Percentiles rank a stretch among this genome's conserved stretches.
phyloP scores from a whole-genome alignment of 2,113 vertebrate species.

The Fukomys damarensis region DNA sequence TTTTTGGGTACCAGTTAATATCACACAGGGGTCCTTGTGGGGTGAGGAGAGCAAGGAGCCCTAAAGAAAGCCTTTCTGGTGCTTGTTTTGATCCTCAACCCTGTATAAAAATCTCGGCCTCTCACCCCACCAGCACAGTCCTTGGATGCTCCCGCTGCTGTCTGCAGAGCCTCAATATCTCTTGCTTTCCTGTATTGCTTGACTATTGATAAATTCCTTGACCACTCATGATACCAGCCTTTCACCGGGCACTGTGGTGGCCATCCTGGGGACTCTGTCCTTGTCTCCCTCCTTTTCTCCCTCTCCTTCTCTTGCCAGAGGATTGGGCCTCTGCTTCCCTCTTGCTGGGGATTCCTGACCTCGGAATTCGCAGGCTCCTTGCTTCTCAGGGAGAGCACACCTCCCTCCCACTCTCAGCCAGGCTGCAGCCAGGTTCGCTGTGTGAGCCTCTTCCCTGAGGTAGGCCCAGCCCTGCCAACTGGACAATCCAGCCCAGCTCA shows the following conservation, averaged over 20 bases:
- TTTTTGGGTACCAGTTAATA: not conserved
- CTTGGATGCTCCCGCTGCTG: not conserved
- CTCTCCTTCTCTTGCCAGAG: not conserved
- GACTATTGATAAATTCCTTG: not conserved
- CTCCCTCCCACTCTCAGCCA: not conserved
- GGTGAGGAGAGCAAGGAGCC: not conserved
- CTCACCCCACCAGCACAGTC: not conserved
- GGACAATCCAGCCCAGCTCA: not conserved
- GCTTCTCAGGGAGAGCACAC: too few relatives aligned
- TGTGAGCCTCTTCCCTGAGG: not conserved
- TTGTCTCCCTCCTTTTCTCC: not conserved
- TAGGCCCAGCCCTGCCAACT: not conserved
- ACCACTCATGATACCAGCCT: not conserved
- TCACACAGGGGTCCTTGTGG: not conserved
- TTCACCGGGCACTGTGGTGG: fast-evolving
- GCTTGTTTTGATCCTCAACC: not conserved
- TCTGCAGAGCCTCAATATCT: too few relatives aligned
- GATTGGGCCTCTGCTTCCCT: not conserved
- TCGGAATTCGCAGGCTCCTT: not conserved
- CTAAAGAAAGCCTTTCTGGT: not conserved
- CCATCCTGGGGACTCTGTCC: not conserved
- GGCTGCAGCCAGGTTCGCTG: not conserved
- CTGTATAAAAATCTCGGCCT: not conserved
- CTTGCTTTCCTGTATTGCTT: not conserved
- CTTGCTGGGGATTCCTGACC: not conserved